A percentile compares a stretch with the other conserved stretches of the same genome.
These are phyloP conservation scores for Vandiemenella viatica DNA, from an alignment of 2,888 invertebrate genomes.

Conservation along the genomic window DNA sequence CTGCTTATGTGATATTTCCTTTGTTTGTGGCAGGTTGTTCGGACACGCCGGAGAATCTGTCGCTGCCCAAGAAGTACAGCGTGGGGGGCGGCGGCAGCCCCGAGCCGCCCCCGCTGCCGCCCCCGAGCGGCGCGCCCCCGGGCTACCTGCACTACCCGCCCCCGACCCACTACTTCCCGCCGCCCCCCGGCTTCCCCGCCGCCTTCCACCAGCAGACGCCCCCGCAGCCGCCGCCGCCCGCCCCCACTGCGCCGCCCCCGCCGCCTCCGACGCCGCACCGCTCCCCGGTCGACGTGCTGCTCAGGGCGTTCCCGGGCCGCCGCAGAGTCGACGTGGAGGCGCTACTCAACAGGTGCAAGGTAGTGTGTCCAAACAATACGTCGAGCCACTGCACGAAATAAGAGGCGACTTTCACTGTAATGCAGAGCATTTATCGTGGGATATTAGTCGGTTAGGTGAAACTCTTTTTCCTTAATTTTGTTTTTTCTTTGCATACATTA, in stretches of 20 bases:
- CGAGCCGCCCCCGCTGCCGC: slow-evolving; percentile 18
- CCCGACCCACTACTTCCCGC: slow-evolving; percentile 21
- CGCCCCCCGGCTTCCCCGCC: slow-evolving; percentile 22
- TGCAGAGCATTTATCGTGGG: no score
- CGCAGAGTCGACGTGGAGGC: slow-evolving; percentile 75
- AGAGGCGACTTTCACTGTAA: no score
- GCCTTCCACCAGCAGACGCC: slow-evolving; percentile 27
- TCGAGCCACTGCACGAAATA: no score
- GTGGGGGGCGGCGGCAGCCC: slow-evolving; percentile 3
- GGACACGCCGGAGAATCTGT: slow-evolving; percentile 60
- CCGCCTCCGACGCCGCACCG: slow-evolving; percentile 28
- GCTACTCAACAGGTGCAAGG: slow-evolving; percentile 63
- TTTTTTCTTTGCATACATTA: no score
- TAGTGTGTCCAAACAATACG: no score
- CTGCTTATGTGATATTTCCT: no score
- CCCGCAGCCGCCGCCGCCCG: slow-evolving; percentile 19
- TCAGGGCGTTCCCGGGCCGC: slow-evolving; percentile 78
- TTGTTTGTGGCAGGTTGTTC: no score
- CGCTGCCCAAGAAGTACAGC: slow-evolving; percentile 47
- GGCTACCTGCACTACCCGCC: slow-evolving; percentile 21
- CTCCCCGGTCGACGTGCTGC: slow-evolving; percentile 74
- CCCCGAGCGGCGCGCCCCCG: slow-evolving; percentile 9
- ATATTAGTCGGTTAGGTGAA: no score
- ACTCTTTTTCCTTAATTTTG: no score
- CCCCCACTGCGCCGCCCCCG: neutral